Percentiles rank a stretch among this genome's conserved stretches.
These are phyloP conservation scores for Hydroisotoma schaefferi DNA, from an alignment of 2,888 invertebrate species.

Conservation along the genomic window DNA sequence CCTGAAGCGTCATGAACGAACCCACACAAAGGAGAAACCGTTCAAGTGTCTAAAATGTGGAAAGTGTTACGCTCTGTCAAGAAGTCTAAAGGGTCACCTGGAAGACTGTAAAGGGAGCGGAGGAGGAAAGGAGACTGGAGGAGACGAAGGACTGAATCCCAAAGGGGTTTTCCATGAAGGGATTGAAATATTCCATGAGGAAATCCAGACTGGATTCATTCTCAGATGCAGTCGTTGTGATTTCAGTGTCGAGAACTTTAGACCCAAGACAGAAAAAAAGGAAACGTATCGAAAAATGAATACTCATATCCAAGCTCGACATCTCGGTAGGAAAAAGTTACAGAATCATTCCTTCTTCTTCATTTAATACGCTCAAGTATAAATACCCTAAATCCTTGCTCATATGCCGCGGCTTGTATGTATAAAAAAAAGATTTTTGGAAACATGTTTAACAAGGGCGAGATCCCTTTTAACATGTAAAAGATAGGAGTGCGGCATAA, in stretches of 20 bases:
- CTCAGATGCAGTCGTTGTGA: background rate
- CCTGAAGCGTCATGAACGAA: slow-evolving; percentile 12
- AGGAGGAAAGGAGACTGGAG: background rate
- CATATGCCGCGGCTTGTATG: too few relatives aligned
- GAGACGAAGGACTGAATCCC: too few relatives aligned
- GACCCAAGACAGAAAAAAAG: background rate
- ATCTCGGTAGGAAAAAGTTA: background rate
- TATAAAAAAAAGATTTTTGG: too few relatives aligned
- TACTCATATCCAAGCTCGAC: background rate
- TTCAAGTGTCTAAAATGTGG: slow-evolving; percentile 19
- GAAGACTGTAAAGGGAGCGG: background rate
- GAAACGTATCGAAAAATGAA: background rate
- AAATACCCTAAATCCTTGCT: too few relatives aligned
- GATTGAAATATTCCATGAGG: background rate
- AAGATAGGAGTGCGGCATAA: too few relatives aligned
- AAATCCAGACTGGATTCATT: slow-evolving; percentile 2
- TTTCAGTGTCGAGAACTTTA: background rate
- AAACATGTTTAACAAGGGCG: too few relatives aligned
- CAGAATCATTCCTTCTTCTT: background rate
- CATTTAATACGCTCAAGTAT: too few relatives aligned
- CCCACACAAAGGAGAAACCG: slow-evolving; percentile 21
- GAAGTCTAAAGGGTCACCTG: background rate
- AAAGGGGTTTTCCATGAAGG: too few relatives aligned
- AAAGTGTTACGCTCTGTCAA: slow-evolving; percentile 1
- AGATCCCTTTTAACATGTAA: too few relatives aligned